A percentile compares a stretch with the other conserved stretches of the same genome.
Evolutionary conservation across 2,797 vertebrate species (phyloP).

Genomic region (Poecilia picta): DNA sequence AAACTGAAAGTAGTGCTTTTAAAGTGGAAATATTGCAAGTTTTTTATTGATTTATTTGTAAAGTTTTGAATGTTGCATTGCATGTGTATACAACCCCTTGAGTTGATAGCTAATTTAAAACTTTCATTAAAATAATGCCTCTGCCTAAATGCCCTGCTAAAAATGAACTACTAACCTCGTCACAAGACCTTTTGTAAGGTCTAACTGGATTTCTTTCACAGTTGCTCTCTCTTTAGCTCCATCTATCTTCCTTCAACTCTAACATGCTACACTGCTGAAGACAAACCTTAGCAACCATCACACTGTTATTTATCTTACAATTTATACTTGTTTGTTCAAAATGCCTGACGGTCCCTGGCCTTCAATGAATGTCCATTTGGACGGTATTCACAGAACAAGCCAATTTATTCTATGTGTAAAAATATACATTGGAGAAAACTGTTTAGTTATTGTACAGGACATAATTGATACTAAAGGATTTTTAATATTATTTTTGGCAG

Average conservation of each 20-base stretch:
- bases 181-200: neutral
- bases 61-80: neutral
- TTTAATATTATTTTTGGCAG: neutral
- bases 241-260: neutral
- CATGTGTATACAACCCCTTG: neutral
- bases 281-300: neutral
- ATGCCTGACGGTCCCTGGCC: neutral
- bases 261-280: neutral
- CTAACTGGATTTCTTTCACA: neutral
- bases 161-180: neutral
- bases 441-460: too few species aligned
- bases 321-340: neutral
- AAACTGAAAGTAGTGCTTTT: neutral
- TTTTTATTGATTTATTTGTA: neutral
- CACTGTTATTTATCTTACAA: neutral
- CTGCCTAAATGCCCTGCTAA: neutral
- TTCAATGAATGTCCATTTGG: too few species aligned
- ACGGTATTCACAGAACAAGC: too few species aligned
- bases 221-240: neutral
- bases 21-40: neutral
- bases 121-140: neutral
- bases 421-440: too few species aligned
- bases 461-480: neutral
- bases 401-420: too few species aligned
- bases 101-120: neutral